phyloP scores from a whole-genome alignment of 2,797 vertebrate species.

The Cephalopachus bancanus region DNA sequence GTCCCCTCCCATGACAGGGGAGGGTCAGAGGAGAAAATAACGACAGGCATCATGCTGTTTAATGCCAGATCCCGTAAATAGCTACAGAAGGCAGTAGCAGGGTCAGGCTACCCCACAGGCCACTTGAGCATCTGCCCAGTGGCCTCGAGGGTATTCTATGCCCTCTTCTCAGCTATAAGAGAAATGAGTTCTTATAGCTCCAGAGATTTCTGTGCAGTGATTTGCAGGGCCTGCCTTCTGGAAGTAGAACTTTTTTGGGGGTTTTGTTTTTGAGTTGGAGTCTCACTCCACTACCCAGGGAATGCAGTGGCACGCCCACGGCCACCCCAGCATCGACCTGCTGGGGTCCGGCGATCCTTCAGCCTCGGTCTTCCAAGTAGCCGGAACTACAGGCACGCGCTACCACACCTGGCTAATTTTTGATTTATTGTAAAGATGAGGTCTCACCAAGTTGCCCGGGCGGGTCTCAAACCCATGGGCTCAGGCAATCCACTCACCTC shows the following conservation, averaged over 20 bases:
- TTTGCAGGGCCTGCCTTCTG: neutral
- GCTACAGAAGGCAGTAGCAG: constrained; percentile 58
- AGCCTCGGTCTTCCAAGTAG: too few species aligned
- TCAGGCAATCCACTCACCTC: too few species aligned
- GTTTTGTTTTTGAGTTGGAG: too few species aligned
- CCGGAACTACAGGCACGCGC: too few species aligned
- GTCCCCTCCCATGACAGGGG: constrained; percentile 61
- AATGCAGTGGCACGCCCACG: too few species aligned
- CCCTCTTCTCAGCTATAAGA: constrained; percentile 49
- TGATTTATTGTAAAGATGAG: too few species aligned
- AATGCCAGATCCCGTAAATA: constrained; percentile 83
- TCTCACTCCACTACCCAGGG: too few species aligned
- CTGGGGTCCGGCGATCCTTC: too few species aligned
- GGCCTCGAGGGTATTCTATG: constrained; percentile 62
- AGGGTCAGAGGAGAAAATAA: constrained; percentile 82
- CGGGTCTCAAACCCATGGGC: too few species aligned
- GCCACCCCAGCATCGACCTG: too few species aligned
- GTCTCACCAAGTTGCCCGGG: too few species aligned
- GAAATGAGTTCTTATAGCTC: neutral
- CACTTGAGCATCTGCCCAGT: constrained; percentile 69
- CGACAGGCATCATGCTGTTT: constrained; percentile 62
- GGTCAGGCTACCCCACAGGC: constrained; percentile 72
- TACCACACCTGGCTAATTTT: too few species aligned
- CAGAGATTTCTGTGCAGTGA: neutral
- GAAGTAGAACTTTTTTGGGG: neutral